Evolutionary conservation across 2,113 vertebrate species (phyloP).

Genomic region (Leucopternis melanops): DNA sequence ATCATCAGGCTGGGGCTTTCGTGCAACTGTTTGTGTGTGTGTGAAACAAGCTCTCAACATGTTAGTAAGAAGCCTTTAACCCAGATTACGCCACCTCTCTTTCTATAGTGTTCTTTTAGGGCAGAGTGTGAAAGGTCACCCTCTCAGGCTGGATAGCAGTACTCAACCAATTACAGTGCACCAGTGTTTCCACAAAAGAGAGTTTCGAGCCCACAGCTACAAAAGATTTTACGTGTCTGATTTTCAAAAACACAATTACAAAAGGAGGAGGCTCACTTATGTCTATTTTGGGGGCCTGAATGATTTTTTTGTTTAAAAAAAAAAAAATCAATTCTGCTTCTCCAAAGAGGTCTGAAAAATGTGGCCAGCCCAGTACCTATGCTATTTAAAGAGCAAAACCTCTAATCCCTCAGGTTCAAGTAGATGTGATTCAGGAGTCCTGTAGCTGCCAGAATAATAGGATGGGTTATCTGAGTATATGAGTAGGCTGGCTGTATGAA

Average conservation of each 20-base stretch:
- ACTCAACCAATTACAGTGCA: conserved; percentile 86
- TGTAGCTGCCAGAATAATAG: conserved; percentile 1
- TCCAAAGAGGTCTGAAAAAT: conserved; percentile 25
- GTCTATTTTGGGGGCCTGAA: conserved; percentile 2
- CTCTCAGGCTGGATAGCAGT: conserved; percentile 86
- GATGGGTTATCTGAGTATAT: conserved; percentile 18
- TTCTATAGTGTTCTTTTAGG: conserved; percentile 86
- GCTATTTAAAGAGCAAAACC: conserved; percentile 13
- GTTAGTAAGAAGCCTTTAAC: conserved; percentile 90
- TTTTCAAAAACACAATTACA: conserved; percentile 55
- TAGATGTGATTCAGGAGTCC: not conserved
- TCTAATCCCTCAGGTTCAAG: conserved; percentile 31
- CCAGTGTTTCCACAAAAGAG: conserved; percentile 76
- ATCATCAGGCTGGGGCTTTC: conserved; percentile 74
- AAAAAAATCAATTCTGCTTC: not conserved
- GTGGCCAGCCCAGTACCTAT: not conserved
- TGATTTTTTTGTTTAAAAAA: conserved; percentile 1
- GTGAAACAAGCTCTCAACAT: conserved; percentile 83
- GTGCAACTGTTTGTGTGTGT: conserved; percentile 80
- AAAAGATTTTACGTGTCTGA: conserved; percentile 76
- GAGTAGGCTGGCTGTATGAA: conserved; percentile 4
- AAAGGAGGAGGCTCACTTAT: conserved; percentile 15
- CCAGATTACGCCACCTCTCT: conserved; percentile 84
- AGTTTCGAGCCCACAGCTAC: conserved; percentile 67
- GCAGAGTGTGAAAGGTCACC: conserved; percentile 85